Evolutionary conservation across 23 tunicate species (phyloP), one percentile per base, ranked within the genome.

Genomic region (Styela plicata): DNA sequence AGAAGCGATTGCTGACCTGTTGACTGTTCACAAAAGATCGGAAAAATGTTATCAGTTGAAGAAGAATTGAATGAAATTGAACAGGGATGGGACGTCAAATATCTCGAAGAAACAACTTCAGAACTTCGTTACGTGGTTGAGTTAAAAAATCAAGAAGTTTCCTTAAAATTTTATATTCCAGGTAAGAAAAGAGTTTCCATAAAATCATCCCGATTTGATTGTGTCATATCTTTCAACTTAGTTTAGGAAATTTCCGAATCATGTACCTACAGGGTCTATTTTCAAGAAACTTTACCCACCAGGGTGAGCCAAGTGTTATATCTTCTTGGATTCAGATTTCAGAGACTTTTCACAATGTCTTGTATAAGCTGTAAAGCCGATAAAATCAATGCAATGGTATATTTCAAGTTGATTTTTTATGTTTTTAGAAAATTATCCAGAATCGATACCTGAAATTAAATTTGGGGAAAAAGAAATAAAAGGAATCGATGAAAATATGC

Each of bases 371-470:
- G n/a, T n/a, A n/a, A n/a, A n/a, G n/a, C n/a, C n/a, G n/a, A n/a
- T n/a, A n/a, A 57, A 57, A 57, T 57, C 19, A 18, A 57, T 20
- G 64, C 18, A 18, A 18, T 57, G 64, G 20, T 57, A 57, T 57
- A 57, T 57, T 57, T 57, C 20, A 20, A 57, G 18, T 18, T 57
- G 18, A 20, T 57, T 18, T 20, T 18, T 18, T 57, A 18, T 57
- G 64, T 18, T 24, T 24, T 71, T 71, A 71, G 77, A 71, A 3
- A 71, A 26, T 26, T 71, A 71, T 71, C 77, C 77, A 3, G 77
- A 71, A 3, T 16, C 32, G 26, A 20, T 21, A 26, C 34, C 36
- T 18, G 36, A 3, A 19, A 30, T 71, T 32, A 17, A 30, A 22
- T 30, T 71, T 27, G 77, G 36, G 13, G 77, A 30, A 71, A 32